phyloP scores from a whole-genome alignment of 2,797 vertebrate genomes.

The Hemibagrus guttatus region DNA sequence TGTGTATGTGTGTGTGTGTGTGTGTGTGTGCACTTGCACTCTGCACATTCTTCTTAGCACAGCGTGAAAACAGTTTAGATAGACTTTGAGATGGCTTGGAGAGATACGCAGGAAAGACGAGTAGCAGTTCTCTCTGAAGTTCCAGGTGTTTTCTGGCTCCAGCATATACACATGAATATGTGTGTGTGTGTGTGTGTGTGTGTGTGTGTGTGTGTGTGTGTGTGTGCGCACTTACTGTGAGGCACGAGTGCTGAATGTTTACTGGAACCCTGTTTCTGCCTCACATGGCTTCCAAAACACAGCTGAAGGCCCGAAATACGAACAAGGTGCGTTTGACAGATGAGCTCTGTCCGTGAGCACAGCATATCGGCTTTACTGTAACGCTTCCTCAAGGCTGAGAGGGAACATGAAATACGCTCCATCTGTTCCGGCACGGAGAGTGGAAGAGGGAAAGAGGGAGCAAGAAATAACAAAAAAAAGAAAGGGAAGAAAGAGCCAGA shows the following conservation, averaged over 20 bases:
- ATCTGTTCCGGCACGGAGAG: constrained; percentile 51
- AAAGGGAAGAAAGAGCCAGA: neutral
- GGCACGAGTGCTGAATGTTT: constrained; percentile 40
- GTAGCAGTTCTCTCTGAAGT: neutral
- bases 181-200: neutral
- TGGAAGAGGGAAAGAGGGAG: constrained; percentile 16
- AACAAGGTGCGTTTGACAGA: constrained; percentile 55
- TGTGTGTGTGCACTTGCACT: neutral
- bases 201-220: neutral
- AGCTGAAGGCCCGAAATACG: constrained; percentile 47
- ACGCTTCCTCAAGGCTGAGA: constrained; percentile 56
- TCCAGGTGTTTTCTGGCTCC: constrained; percentile 18
- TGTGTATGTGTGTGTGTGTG: neutral
- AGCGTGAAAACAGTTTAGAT: neutral
- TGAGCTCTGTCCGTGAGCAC: constrained; percentile 51
- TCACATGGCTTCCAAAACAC: constrained; percentile 55
- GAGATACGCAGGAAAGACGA: neutral
- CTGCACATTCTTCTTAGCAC: neutral
- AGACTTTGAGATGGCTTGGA: neutral
- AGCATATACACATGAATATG: neutral
- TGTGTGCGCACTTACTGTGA: neutral
- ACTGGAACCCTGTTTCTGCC: constrained; percentile 43
- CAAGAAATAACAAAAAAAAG: neutral
- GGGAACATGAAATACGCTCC: constrained; percentile 56
- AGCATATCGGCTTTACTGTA: constrained; percentile 50